These are phyloP conservation scores for Drosophila pruinosa DNA, from an alignment of 1,140 invertebrate genomes.

Conservation along the genomic window DNA sequence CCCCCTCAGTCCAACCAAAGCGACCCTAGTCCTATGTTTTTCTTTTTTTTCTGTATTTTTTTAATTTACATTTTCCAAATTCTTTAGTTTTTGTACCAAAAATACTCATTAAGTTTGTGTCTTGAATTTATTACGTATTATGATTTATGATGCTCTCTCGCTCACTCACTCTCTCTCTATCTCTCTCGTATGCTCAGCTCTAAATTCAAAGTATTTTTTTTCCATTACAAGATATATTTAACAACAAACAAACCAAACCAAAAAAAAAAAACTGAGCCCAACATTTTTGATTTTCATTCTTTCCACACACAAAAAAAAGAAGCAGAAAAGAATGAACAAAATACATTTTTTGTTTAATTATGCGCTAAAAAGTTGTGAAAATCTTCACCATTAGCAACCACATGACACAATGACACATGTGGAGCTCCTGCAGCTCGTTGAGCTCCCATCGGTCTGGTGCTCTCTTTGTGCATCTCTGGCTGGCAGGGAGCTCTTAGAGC, in stretches of 20 bases:
- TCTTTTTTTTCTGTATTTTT: not conserved
- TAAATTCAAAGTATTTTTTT: constrained; percentile 27
- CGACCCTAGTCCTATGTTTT: not conserved
- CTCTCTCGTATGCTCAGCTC: not conserved
- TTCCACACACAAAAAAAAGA: constrained; percentile 24
- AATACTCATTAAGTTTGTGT: constrained; percentile 5
- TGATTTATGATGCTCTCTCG: not conserved
- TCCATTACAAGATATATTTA: not conserved
- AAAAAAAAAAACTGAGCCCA: constrained; percentile 54
- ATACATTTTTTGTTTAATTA: not conserved
- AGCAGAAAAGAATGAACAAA: not conserved
- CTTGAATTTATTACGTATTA: not conserved
- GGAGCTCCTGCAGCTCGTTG: not conserved
- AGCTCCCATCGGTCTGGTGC: not conserved
- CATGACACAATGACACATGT: not conserved
- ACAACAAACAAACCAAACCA: constrained; percentile 4
- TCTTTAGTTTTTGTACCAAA: not conserved
- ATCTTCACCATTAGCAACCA: not conserved
- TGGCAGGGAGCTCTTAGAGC: not conserved
- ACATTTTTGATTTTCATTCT: constrained; percentile 73
- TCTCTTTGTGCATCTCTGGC: too few relatives aligned
- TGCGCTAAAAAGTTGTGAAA: too few relatives aligned
- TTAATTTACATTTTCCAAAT: not conserved
- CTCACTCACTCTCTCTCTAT: too few relatives aligned
- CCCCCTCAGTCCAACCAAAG: not conserved